Conservation (phyloP, 2,888 invertebrate species). For the Trissolcus brochymenae region DNA sequence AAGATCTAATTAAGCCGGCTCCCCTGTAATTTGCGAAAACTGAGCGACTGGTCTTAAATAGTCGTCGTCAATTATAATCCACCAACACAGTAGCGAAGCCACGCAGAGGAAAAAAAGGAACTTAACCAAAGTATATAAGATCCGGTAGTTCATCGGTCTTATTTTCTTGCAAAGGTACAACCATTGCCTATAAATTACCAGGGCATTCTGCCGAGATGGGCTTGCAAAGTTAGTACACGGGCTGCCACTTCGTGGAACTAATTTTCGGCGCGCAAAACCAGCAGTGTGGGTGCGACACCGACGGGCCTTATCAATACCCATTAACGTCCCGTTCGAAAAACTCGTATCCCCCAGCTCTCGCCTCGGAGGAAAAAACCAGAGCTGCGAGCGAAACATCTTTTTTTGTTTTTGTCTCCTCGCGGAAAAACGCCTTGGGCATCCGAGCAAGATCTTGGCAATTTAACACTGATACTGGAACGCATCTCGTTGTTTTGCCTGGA, state of each 20-base stretch:
- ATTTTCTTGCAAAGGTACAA: slow-evolving; percentile 21
- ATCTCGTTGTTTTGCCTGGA: slow-evolving; percentile 14
- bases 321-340: background rate
- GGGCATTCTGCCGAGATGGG: slow-evolving; percentile 40
- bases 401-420: too few species aligned
- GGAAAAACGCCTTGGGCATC: too few species aligned
- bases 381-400: too few species aligned
- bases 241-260: slow-evolving; percentile 40
- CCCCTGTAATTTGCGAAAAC: slow-evolving; percentile 47
- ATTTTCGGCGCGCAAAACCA: slow-evolving; percentile 37
- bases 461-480: slow-evolving; percentile 4
- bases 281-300: slow-evolving; percentile 8
- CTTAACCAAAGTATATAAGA: slow-evolving; percentile 19
- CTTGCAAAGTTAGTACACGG: slow-evolving; percentile 23
- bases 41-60: slow-evolving; percentile 31
- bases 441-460: background rate
- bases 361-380: too few species aligned
- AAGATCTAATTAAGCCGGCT: slow-evolving; percentile 46
- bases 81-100: slow-evolving; percentile 29
- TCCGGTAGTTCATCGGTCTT: slow-evolving; percentile 39
- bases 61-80: slow-evolving; percentile 46
- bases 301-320: background rate
- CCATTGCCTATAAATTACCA: slow-evolving; percentile 45
- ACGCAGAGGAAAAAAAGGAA: slow-evolving; percentile 16
- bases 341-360: too few species aligned